These are phyloP conservation scores for Dendropsophus ebraccatus DNA, from an alignment of 2,113 vertebrate species.

Conservation along the genomic window DNA sequence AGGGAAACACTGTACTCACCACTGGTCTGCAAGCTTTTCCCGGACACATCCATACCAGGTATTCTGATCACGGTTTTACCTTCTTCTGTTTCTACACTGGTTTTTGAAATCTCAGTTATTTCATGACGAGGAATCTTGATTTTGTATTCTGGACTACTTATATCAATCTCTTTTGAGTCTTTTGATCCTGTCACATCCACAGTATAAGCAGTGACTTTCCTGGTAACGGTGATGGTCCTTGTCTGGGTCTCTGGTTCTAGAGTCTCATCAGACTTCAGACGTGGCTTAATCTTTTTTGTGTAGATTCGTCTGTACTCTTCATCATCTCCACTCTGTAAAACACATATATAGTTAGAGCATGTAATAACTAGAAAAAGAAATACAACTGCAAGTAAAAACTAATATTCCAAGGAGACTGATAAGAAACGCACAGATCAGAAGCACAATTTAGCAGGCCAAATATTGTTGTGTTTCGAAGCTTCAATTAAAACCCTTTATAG, in stretches of 20 bases:
- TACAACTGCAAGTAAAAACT: too few species aligned
- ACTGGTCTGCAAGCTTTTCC: constrained; percentile 3
- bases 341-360: background rate
- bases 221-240: constrained; percentile 91
- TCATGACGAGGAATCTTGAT: constrained; percentile 72
- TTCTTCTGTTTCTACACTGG: constrained; percentile 60
- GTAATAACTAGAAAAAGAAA: constrained; percentile 69
- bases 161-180: constrained; percentile 74
- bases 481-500: too few species aligned
- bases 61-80: constrained; percentile 63
- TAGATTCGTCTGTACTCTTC: constrained; percentile 92
- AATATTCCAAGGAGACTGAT: background rate
- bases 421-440: background rate
- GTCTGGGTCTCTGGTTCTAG: constrained; percentile 82
- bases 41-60: constrained; percentile 59
- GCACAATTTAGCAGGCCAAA: too few species aligned
- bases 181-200: constrained; percentile 82
- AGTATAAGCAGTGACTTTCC: constrained; percentile 91
- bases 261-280: constrained; percentile 86
- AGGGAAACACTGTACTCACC: constrained; percentile 40
- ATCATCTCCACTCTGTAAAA: constrained; percentile 87
- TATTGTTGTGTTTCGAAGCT: too few species aligned
- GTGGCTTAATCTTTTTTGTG: constrained; percentile 92
- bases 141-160: constrained; percentile 78
- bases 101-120: constrained; percentile 66